Conservation (phyloP, 2,113 vertebrate species). For the Sciurus niger region DNA sequence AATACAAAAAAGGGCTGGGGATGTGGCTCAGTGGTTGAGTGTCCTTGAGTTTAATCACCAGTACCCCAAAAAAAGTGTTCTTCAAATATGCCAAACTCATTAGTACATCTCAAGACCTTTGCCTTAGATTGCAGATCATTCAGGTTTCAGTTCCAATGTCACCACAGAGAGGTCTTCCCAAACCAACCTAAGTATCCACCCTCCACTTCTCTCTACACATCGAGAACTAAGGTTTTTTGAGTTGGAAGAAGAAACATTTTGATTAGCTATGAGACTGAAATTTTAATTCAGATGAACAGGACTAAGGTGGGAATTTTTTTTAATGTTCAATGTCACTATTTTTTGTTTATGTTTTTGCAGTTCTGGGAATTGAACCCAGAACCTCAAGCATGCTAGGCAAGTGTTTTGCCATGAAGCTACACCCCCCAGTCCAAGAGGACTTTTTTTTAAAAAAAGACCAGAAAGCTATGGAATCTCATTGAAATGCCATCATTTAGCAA, state of each 20-base stretch:
- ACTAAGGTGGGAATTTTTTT: not conserved
- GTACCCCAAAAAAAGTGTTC: not conserved
- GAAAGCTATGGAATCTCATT: not conserved
- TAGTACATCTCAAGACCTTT: not conserved
- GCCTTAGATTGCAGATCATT: not conserved
- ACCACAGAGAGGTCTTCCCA: not conserved
- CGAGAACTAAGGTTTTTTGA: no score
- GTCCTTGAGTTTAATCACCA: no score
- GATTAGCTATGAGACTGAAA: slow-evolving; percentile 20
- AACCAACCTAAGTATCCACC: not conserved
- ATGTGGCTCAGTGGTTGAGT: no score
- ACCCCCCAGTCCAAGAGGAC: not conserved
- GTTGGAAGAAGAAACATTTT: not conserved
- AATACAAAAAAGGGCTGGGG: no score
- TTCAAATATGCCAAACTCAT: slow-evolving; percentile 23
- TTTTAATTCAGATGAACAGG: slow-evolving; percentile 7
- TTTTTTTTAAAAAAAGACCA: not conserved
- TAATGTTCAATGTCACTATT: not conserved
- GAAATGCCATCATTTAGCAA: slow-evolving; percentile 48
- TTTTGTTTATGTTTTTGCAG: not conserved
- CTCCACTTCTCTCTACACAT: not conserved
- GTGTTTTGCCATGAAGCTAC: no score
- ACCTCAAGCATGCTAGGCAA: no score
- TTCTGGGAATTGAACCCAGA: no score
- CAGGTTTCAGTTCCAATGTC: not conserved